A percentile compares a stretch with the other conserved stretches of the same genome.
These are phyloP conservation scores for Trichopoda pennipes DNA, from an alignment of 2,888 invertebrate genomes.

Conservation along the genomic window DNA sequence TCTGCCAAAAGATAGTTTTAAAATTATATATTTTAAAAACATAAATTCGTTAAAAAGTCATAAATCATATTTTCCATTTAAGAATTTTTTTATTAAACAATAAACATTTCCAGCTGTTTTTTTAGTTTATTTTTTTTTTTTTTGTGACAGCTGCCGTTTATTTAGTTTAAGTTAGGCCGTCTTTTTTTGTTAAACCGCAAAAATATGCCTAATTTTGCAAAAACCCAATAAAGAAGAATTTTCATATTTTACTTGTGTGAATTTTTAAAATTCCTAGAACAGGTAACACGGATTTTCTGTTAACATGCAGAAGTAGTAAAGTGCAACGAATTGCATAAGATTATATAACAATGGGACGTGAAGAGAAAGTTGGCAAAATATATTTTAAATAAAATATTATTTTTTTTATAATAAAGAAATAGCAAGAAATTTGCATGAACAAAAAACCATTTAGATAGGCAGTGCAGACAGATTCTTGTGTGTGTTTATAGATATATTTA, in stretches of 20 bases:
- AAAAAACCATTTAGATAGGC: not conserved
- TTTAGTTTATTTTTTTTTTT: slow-evolving; percentile 1
- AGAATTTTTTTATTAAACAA: slow-evolving; percentile 27
- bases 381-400: not conserved
- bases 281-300: slow-evolving; percentile 67
- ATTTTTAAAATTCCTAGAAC: slow-evolving; percentile 42
- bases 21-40: not conserved
- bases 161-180: not conserved
- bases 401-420: slow-evolving; percentile 5
- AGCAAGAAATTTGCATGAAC: slow-evolving; percentile 58
- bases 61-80: slow-evolving; percentile 58
- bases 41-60: slow-evolving; percentile 37
- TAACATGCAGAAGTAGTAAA: slow-evolving; percentile 24
- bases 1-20: not conserved
- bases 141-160: slow-evolving; percentile 60
- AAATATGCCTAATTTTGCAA: slow-evolving; percentile 59
- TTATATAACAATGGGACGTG: slow-evolving; percentile 68
- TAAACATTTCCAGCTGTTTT: slow-evolving; percentile 53
- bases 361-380: slow-evolving; percentile 74
- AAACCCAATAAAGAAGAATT: slow-evolving; percentile 75
- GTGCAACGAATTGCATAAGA: slow-evolving; percentile 68
- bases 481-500: slow-evolving; percentile 28
- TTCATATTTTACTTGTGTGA: slow-evolving; percentile 71
- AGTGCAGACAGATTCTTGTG: slow-evolving; percentile 56
- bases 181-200: slow-evolving; percentile 39